Conservation (phyloP, 1,140 invertebrate genomes). For the Micrasema longulum region DNA sequence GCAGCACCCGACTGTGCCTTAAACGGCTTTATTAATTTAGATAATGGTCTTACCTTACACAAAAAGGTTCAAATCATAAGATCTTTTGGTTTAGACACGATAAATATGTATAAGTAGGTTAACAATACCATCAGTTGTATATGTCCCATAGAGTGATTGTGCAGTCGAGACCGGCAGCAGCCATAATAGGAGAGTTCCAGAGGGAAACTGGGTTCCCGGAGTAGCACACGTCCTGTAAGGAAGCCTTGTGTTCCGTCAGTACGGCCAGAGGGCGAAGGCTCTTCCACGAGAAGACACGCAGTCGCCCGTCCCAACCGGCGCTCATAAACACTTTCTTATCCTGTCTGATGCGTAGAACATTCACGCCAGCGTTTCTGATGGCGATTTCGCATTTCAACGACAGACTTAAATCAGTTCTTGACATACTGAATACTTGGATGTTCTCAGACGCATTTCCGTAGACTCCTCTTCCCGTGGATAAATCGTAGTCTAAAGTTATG, state of each 20-base stretch:
- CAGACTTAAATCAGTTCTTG: conserved; percentile 69
- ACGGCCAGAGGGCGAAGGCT: conserved; percentile 80
- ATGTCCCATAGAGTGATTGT: conserved; percentile 82
- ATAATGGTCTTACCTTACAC: conserved; percentile 9
- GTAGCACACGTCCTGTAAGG: conserved; percentile 77
- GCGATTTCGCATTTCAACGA: conserved; percentile 70
- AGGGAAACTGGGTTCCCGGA: conserved; percentile 71
- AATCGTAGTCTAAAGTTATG: conserved; percentile 77
- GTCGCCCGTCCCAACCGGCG: conserved; percentile 81
- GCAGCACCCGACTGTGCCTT: background rate
- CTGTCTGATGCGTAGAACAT: conserved; percentile 74
- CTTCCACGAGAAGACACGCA: conserved; percentile 84
- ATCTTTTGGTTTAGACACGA: background rate
- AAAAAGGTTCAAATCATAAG: conserved; percentile 30
- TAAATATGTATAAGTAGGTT: conserved; percentile 1
- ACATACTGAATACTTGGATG: conserved; percentile 71
- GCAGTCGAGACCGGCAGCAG: conserved; percentile 76
- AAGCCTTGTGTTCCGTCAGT: conserved; percentile 76
- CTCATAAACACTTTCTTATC: conserved; percentile 82
- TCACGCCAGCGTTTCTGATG: conserved; percentile 80
- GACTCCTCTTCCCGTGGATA: conserved; percentile 72
- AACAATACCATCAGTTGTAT: conserved; percentile 61
- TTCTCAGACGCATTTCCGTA: conserved; percentile 73
- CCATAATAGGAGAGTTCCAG: conserved; percentile 80
- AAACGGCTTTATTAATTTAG: background rate